Conservation (phyloP, 53 echinoderm and acorn worm species). For the Actinopyga echinites region DNA sequence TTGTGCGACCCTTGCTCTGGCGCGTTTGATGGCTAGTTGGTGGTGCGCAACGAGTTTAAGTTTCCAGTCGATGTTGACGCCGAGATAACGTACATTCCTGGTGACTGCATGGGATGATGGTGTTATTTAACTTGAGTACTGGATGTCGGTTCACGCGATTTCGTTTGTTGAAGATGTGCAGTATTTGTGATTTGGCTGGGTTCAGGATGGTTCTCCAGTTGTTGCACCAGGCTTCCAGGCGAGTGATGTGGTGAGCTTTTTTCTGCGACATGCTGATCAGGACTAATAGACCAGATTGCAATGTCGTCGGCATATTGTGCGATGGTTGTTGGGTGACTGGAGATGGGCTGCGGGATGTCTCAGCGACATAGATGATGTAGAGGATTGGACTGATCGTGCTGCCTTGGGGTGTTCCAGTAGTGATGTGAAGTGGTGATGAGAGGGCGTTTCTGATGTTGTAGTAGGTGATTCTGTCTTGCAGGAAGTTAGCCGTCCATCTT, state of each 20-base stretch:
- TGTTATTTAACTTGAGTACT: no score
- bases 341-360: not conserved
- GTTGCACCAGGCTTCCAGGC: not conserved
- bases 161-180: no score
- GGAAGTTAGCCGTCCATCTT: slow-evolving; percentile 7
- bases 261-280: not conserved
- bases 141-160: no score
- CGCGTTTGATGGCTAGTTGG: no score
- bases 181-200: no score
- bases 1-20: no score
- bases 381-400: slow-evolving; percentile 17
- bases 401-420: slow-evolving; percentile 15
- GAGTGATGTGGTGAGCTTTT: not conserved
- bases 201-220: not conserved
- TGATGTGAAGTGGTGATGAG: slow-evolving; percentile 4
- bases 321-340: not conserved
- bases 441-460: not conserved
- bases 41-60: no score
- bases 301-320: slow-evolving; percentile 22
- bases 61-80: no score
- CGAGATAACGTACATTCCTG: no score
- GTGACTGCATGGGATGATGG: no score
- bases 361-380: not conserved
- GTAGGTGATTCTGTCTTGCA: not conserved
- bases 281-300: not conserved